Evolutionary conservation across 92 coral and sea anemone species (phyloP), one percentile per base, ranked within the genome.

Genomic region (Porites cylindrica): DNA sequence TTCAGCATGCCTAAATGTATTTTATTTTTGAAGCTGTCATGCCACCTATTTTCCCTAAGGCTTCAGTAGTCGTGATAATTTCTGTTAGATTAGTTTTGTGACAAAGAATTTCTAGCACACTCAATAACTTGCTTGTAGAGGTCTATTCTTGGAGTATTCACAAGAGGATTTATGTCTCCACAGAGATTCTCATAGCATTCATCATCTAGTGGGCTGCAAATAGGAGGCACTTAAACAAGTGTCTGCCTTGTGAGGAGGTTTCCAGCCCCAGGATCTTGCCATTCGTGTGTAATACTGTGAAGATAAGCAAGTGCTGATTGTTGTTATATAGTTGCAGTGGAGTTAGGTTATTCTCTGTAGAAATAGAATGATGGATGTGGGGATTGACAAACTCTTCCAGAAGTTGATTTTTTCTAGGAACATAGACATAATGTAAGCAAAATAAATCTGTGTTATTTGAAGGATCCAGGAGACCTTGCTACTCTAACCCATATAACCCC

Each of bases 401-500:
- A 50, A 78, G 84, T 61, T 17, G 67, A 68, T 87, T 91, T 82
- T 82, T 70, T 73, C 85, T 88, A 64, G 91, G 91, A 21, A 91
- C 72, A 70, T 68, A 82, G 59, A 87, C 94, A 83, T 86, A 91
- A 64, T 87, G 94, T 59, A 87, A 71, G 77, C 91, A 91, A 60
- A 86, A 87, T 78, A 91, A 77, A 78, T 91, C 94, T 60, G 89
- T 87, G 26, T 83, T 83, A 74, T 85, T 91, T 17, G 91, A 81
- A 19, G 94, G 94, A 71, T 91, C 91, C 24, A 91, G 80, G 51
- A 91, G 64, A 32, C 91, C 87, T 20, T 82, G 68, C 50, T 80
- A 72, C 84, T 91, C 94, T 76, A 91, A 81, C 62, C 69, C 74
- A 64, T 86, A 91, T 53, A 91, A 82, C 71, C 77, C 86, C 80